These are phyloP conservation scores for Agapornis roseicollis DNA, from an alignment of 2,113 vertebrate species.

Conservation along the genomic window DNA sequence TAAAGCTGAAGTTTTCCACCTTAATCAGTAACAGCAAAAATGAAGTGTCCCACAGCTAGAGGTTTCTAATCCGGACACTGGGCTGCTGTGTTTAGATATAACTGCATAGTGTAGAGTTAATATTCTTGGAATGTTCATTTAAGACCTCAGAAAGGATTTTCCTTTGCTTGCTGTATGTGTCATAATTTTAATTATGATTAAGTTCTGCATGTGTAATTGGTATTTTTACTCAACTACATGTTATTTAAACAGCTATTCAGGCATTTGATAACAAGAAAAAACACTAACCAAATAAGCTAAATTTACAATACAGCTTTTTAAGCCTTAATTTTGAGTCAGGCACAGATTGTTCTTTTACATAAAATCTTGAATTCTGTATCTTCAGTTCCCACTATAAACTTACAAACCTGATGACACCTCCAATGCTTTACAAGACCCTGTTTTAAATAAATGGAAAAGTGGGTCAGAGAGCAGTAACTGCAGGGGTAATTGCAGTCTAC, in stretches of 20 bases:
- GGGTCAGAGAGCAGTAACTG: not conserved
- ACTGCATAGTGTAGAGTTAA: rapidly evolving
- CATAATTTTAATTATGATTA: not conserved
- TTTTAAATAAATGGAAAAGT: not conserved
- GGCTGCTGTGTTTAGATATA: not conserved
- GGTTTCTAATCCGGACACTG: not conserved
- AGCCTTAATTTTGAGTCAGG: not conserved
- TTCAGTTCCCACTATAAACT: not conserved
- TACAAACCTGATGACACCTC: rapidly evolving
- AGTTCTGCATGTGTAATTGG: not conserved
- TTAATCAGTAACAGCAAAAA: not conserved
- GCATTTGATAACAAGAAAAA: not conserved
- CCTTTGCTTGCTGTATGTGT: rapidly evolving
- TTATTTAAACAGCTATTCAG: not conserved
- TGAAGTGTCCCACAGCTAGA: rapidly evolving
- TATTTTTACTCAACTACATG: not conserved
- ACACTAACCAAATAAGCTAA: not conserved
- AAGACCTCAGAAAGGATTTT: not conserved
- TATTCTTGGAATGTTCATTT: not conserved
- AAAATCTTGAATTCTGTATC: not conserved
- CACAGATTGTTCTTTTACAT: not conserved
- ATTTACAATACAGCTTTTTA: not conserved
- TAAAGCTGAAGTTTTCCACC: not conserved
- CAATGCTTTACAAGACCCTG: not conserved
- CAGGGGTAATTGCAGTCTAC: not conserved